phyloP scores from a whole-genome alignment of 2,113 vertebrate species.

The Sturnira hondurensis region DNA sequence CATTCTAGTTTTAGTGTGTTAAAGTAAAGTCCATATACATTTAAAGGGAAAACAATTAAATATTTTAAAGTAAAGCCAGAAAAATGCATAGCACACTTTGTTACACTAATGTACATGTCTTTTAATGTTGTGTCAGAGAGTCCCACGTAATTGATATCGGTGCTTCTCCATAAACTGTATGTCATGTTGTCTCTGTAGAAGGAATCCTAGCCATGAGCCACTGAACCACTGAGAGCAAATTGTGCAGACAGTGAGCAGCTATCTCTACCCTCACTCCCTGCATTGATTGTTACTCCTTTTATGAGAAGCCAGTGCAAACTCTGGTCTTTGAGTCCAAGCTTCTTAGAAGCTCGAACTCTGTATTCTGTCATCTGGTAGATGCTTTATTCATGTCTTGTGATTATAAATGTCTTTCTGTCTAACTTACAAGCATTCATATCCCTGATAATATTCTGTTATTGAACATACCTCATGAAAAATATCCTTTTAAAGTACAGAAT shows the following conservation, averaged over 20 bases:
- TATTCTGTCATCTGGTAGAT: conserved; percentile 17
- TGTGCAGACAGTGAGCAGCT: neutral
- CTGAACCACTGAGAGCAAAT: neutral
- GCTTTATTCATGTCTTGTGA: conserved; percentile 44
- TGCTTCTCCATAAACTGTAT: neutral
- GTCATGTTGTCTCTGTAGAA: neutral
- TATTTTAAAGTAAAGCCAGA: neutral
- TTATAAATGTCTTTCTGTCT: conserved; percentile 44
- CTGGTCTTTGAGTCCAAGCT: neutral
- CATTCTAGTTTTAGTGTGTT: neutral
- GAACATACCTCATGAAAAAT: conserved; percentile 4
- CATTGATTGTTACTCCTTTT: neutral
- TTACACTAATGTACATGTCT: neutral
- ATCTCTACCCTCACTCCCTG: neutral
- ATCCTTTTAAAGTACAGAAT: conserved; percentile 39
- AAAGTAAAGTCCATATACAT: neutral
- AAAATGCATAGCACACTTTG: neutral
- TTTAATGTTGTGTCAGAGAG: neutral
- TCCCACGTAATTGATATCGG: neutral
- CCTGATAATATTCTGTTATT: conserved; percentile 14
- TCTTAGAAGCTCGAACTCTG: neutral
- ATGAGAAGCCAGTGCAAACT: neutral
- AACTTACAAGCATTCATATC: conserved; percentile 5
- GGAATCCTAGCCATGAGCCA: neutral
- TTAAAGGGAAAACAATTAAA: neutral